Evolutionary conservation across 2,113 vertebrate species (phyloP).

Genomic region (Dasyornis broadbenti): DNA sequence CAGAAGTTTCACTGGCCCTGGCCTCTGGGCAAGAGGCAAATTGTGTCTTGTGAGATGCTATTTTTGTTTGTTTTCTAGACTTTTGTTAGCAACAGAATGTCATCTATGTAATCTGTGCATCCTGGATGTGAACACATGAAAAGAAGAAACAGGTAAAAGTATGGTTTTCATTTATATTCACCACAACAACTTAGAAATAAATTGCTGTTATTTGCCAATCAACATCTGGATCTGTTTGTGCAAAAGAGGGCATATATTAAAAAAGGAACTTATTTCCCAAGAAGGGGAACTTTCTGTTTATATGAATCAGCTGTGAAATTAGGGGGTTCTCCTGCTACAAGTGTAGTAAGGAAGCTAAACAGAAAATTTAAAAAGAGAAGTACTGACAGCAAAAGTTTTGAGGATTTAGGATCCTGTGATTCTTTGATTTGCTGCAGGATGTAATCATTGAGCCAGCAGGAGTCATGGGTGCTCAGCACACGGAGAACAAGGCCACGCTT

Average conservation of each 20-base stretch:
- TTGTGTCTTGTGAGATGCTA: neutral
- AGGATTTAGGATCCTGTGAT: neutral
- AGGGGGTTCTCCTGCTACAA: neutral
- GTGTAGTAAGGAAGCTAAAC: neutral
- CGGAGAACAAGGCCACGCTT: neutral
- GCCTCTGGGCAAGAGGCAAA: neutral
- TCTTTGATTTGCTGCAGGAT: neutral
- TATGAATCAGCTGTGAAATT: neutral
- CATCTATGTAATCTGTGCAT: neutral
- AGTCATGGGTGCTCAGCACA: neutral
- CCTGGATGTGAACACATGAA: neutral
- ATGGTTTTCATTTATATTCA: neutral
- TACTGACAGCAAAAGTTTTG: neutral
- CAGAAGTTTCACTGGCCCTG: neutral
- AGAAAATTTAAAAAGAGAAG: neutral
- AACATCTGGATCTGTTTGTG: neutral
- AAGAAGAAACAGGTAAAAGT: neutral
- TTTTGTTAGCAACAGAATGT: neutral
- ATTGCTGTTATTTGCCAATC: neutral
- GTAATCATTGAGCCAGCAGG: neutral
- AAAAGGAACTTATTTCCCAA: conserved; percentile 12
- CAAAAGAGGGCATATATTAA: neutral
- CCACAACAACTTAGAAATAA: neutral
- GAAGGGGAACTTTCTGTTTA: conserved; percentile 21
- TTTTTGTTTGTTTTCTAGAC: neutral